Evolutionary conservation across 2,888 invertebrate genomes (phyloP), one percentile per base, ranked within the genome.

Genomic region (Hemistola chrysoprasaria): DNA sequence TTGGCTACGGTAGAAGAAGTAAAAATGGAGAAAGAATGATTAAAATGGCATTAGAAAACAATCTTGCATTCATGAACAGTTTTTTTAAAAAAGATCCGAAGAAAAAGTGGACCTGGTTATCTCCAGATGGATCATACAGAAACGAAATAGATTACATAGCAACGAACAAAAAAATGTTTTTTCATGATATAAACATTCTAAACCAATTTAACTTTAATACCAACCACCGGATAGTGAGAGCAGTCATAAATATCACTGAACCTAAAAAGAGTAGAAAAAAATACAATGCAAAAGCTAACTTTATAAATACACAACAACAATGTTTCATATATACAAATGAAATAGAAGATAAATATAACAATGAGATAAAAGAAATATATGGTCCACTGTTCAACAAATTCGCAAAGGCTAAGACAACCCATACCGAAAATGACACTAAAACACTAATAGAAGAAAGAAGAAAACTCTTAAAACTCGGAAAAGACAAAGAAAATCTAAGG

Each of bases 51-150:
- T 23, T 32, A 1, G 37, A 37, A 23, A 29, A 37, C 24, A 37
- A 29, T 37, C 37, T 37, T 37, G 36, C 37, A 23, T 29, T 29
- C 11, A 37, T 37, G 37, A 37, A 37, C 29, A 37, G 20, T 23
- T 37, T 37, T 29, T 37, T 37, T 11, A 30, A 29, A 37, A 37
- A 29, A 37, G 23, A 37, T 8, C 23, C 37, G 8, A 35, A 11
- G 7, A 35, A 35, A 28, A 27, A 35, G 22, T 35, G 29, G 29
- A 9, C 8, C 9, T 30, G 21, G 29, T 21, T 30, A 30, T 30
- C n/a, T n/a, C n/a, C n/a, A n/a, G n/a, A n/a, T n/a, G n/a, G n/a
- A n/a, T n/a, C n/a, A n/a, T n/a, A n/a, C n/a, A n/a, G n/a, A n/a
- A n/a, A n/a, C n/a, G n/a, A n/a, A 21, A 21, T 30, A 9, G 29